Evolutionary conservation across 1,140 invertebrate species (phyloP), one percentile per base, ranked within the genome.

Genomic region (Ditylenchus dipsaci): DNA sequence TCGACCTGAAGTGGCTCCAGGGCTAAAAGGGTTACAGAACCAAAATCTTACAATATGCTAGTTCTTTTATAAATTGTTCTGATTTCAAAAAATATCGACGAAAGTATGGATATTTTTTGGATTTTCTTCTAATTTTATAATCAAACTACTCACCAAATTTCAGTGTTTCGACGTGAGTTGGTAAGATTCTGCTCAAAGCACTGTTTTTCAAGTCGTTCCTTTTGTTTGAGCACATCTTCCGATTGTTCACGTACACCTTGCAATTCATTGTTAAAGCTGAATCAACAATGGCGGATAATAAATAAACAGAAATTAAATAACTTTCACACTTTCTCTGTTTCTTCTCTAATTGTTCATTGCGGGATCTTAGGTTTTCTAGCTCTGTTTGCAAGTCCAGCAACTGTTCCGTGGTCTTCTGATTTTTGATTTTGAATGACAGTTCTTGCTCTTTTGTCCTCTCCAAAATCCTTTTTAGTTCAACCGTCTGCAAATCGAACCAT

Each of bases 331-430:
- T 63, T 65, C 45, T 65, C n/a, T 56, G 42, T 21, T 38, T 23
- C 21, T 65, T 65, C 63, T 65, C 63, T 19, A 65, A 15, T 13
- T 59, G 57, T 19, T 61, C 63, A 63, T 65, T 65, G 17, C 63
- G 29, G 1, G 63, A 56, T 59, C 61, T n/a, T 5, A 65, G 63
- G 38, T 65, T 65, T 49, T 63, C 63, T 29, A 63, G 17, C 63
- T 65, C 63, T 56, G 57, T 29, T 38, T 65, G 42, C n/a, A 63
- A 7, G 33, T 65, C 63, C 21, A 19, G 57, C 63, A 65, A 23
- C 27, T 65, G 42, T 65, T 65, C 63, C 17, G 26, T 65, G 8
- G 33, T 65, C 63, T 65, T 65, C 56, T 65, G 63, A 65, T 56
- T 19, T 56, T 59, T 65, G n/a, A 65, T 19, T 58, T 65, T 61